A percentile compares a stretch with the other conserved stretches of the same genome.
These are phyloP conservation scores for Pseudococcus longispinus DNA, from an alignment of 2,888 invertebrate species.

Conservation along the genomic window DNA sequence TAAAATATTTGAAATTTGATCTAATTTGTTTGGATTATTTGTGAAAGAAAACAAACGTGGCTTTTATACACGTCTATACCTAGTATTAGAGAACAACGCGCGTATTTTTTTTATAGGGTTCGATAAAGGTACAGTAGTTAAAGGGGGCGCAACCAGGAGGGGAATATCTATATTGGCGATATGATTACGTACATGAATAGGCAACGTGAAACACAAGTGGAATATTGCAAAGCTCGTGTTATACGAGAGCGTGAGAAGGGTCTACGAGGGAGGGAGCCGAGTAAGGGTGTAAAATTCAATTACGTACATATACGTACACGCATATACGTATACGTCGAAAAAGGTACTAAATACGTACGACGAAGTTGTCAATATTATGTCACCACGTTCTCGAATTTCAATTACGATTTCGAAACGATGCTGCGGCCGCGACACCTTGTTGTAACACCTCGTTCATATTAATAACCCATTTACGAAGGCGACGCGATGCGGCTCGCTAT, in stretches of 20 bases:
- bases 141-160: background rate
- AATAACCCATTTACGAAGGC: background rate
- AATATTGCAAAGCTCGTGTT: background rate
- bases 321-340: background rate
- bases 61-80: background rate
- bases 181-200: background rate
- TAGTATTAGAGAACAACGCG: background rate
- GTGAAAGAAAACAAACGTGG: background rate
- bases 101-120: background rate
- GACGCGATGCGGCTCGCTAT: background rate
- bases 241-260: background rate
- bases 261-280: background rate
- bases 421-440: background rate
- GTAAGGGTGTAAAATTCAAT: conserved; percentile 20
- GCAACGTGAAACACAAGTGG: background rate
- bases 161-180: conserved; percentile 3
- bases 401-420: background rate
- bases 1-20: background rate
- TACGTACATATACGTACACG: background rate
- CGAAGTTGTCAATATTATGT: conserved; percentile 42
- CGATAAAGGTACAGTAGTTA: background rate
- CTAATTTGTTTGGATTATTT: conserved; percentile 1
- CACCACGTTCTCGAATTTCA: conserved; percentile 42
- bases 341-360: conserved; percentile 11
- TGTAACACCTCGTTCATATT: conserved; percentile 25